These are phyloP conservation scores for Naso thynnoides DNA, from an alignment of 2,797 vertebrate genomes.

Conservation along the genomic window DNA sequence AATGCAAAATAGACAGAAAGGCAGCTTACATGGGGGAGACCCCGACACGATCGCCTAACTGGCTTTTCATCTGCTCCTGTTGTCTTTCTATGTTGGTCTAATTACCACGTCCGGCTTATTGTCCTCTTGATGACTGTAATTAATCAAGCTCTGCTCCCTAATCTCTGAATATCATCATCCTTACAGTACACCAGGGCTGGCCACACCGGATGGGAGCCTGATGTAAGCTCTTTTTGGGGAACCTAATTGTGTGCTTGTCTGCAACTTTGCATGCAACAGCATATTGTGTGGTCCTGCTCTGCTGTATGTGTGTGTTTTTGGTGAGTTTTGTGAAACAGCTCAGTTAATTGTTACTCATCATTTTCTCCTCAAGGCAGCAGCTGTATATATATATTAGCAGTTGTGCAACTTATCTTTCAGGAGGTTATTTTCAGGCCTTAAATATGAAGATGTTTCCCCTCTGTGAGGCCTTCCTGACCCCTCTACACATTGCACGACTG, in stretches of 20 bases:
- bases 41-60: constrained; percentile 55
- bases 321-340: constrained; percentile 38
- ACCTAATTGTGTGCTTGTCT: constrained; percentile 56
- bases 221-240: constrained; percentile 73
- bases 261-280: constrained; percentile 63
- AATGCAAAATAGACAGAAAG: constrained; percentile 75
- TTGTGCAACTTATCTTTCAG: constrained; percentile 30
- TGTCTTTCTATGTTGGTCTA: constrained; percentile 68
- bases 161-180: constrained; percentile 77
- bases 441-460: constrained; percentile 31
- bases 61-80: constrained; percentile 70
- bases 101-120: constrained; percentile 78
- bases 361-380: constrained; percentile 9
- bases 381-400: constrained; percentile 15
- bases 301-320: constrained; percentile 29
- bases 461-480: constrained; percentile 16
- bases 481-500: neutral
- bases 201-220: constrained; percentile 71
- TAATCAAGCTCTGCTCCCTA: constrained; percentile 81
- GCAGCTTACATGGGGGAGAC: constrained; percentile 60
- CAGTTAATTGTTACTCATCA: constrained; percentile 37
- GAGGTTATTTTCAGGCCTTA: constrained; percentile 42
- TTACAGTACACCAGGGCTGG: constrained; percentile 56
- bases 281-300: constrained; percentile 46
- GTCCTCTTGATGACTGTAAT: constrained; percentile 78